These are phyloP conservation scores for Galeopterus variegatus DNA, from an alignment of 2,113 vertebrate genomes.

Conservation along the genomic window DNA sequence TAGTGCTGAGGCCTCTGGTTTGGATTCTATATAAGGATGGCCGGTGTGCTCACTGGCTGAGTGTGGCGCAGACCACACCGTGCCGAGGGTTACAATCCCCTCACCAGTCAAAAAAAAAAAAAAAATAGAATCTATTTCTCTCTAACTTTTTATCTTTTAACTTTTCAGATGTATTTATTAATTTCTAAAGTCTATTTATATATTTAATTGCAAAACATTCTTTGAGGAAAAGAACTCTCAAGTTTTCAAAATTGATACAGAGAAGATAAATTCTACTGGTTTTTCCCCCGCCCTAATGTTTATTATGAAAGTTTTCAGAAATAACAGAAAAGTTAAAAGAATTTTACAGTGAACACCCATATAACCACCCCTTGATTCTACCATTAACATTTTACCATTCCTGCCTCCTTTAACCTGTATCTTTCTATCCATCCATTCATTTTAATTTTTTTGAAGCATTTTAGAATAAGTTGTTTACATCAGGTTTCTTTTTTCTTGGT, in stretches of 20 bases:
- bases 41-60: too few species aligned
- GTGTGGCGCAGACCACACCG: too few species aligned
- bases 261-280: background rate
- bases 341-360: background rate
- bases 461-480: conserved; percentile 39
- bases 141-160: background rate
- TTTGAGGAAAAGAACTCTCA: conserved; percentile 4
- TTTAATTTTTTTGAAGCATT: background rate
- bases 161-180: conserved; percentile 37
- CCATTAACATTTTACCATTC: background rate
- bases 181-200: background rate
- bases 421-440: background rate
- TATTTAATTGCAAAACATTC: conserved; percentile 26
- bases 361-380: background rate
- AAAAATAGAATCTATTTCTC: conserved; percentile 4
- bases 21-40: too few species aligned
- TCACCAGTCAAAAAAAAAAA: too few species aligned
- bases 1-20: too few species aligned
- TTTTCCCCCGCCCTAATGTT: background rate
- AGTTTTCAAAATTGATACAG: conserved; percentile 28
- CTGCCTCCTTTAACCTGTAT: background rate
- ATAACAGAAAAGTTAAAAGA: conserved; percentile 28
- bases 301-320: conserved; percentile 29
- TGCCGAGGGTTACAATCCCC: too few species aligned
- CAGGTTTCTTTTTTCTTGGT: background rate